These are phyloP conservation scores for Choristoneura fumiferana DNA, from an alignment of 1,140 invertebrate genomes.

Conservation along the genomic window DNA sequence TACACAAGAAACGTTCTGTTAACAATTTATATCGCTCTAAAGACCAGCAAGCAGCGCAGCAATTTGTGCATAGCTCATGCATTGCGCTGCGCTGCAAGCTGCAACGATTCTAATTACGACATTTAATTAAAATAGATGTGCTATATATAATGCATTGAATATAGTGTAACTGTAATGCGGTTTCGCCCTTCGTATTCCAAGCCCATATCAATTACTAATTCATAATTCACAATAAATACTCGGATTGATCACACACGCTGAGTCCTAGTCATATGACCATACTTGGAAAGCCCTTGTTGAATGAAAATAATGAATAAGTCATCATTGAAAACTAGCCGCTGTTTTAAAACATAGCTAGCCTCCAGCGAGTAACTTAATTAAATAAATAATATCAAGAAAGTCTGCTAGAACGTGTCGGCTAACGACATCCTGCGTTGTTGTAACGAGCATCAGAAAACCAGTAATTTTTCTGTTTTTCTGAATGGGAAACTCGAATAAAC, in stretches of 20 bases:
- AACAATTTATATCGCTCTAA: constrained; percentile 38
- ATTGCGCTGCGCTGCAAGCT: constrained; percentile 8
- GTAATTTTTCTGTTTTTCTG: background rate
- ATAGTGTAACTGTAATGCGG: constrained; percentile 13
- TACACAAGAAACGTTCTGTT: constrained; percentile 25
- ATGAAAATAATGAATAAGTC: constrained; percentile 45
- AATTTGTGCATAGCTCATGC: constrained; percentile 27
- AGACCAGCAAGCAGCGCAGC: constrained; percentile 24
- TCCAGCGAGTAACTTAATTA: background rate
- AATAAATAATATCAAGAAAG: constrained; percentile 1
- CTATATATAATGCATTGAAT: constrained; percentile 6
- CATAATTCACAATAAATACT: too few relatives aligned
- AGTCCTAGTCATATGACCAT: constrained; percentile 34
- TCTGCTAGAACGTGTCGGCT: background rate
- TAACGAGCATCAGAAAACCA: background rate
- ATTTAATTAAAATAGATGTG: constrained; percentile 32
- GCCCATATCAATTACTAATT: constrained; percentile 31
- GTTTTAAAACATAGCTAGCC: background rate
- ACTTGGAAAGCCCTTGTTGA: constrained; percentile 41
- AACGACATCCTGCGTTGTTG: background rate
- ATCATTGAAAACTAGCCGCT: constrained; percentile 36
- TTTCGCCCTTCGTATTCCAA: constrained; percentile 30
- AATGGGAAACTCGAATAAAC: constrained; percentile 28
- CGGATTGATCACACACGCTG: constrained; percentile 35
- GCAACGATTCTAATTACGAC: constrained; percentile 31